Conservation (phyloP, 2,888 invertebrate species). For the Drosophila stalkeri region DNA sequence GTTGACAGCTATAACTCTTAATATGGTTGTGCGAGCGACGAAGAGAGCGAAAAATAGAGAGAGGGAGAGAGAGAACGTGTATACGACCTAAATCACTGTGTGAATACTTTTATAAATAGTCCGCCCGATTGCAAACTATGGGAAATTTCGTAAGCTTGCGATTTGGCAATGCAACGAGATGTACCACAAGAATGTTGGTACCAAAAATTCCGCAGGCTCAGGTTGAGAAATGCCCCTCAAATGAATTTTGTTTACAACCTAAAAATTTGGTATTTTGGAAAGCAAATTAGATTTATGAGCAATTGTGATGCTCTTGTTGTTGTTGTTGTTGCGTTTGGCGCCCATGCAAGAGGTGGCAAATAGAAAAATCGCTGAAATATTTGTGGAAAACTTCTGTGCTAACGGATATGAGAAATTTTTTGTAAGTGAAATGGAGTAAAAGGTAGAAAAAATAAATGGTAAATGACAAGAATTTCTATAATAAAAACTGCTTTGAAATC, state of each 20-base stretch:
- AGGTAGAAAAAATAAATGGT: background rate
- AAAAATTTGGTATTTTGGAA: constrained; percentile 24
- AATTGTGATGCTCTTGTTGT: constrained; percentile 5
- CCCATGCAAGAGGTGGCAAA: constrained; percentile 16
- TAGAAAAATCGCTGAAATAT: constrained; percentile 41
- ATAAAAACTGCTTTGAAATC: background rate
- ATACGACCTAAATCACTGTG: constrained; percentile 52
- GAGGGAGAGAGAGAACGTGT: background rate
- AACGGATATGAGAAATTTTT: constrained; percentile 18
- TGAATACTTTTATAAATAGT: constrained; percentile 59
- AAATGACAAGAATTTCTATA: background rate
- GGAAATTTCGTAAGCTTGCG: constrained; percentile 75
- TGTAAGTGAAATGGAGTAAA: background rate
- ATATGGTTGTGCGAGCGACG: constrained; percentile 2
- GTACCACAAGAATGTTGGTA: constrained; percentile 40
- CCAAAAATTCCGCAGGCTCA: constrained; percentile 44
- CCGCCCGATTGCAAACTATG: constrained; percentile 36
- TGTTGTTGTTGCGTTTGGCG: background rate
- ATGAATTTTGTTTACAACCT: constrained; percentile 45
- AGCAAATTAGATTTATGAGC: constrained; percentile 46
- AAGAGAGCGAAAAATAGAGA: background rate
- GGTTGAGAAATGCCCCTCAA: constrained; percentile 45
- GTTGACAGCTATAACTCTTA: constrained; percentile 36
- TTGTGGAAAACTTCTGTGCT: constrained; percentile 38
- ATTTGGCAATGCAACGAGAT: constrained; percentile 58